Evolutionary conservation across 1,140 invertebrate genomes (phyloP), one percentile per base, ranked within the genome.

Genomic region (Daktulosphaira vitifoliae): DNA sequence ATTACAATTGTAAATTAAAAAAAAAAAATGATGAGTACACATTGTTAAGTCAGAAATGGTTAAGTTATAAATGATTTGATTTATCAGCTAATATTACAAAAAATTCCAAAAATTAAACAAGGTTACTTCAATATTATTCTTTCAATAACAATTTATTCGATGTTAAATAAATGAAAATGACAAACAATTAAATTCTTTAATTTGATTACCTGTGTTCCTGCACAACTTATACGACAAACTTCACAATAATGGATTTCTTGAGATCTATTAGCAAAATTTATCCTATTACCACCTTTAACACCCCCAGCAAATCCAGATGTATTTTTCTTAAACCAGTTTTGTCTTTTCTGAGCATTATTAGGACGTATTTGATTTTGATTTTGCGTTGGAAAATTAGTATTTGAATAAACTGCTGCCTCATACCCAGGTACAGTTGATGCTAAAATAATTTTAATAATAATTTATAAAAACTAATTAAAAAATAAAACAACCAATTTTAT

Each of bases 171-270:
- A n/a, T n/a, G n/a, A n/a, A n/a, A n/a, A n/a, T n/a, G n/a, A n/a
- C n/a, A n/a, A n/a, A n/a, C n/a, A n/a, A n/a, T n/a, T n/a, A n/a
- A n/a, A n/a, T n/a, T n/a, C n/a, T n/a, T n/a, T n/a, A n/a, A n/a
- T n/a, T n/a, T n/a, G n/a, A n/a, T n/a, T 70, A 86, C 84, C 80
- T 90, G 90, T 2, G 91, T 90, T 1, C 93, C 93, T 69, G 92
- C 93, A 78, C 93, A 98, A 68, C 92, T 96, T 72, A 98, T 98
- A 74, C 97, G 96, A 77, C 96, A 98, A 4, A 97, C 90, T 76
- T 96, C 92, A 74, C 92, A 96, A 75, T 95, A 96, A 76, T 94
- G 90, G 51, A 95, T 78, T 72, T 93, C 90, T 72, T 93, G 90
- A 15, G 56, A 62, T 48, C 56, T 22, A 33, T 8, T 62, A 6